A percentile compares a stretch with the other conserved stretches of the same genome.
Conservation (phyloP, 2,797 vertebrate genomes). For the Lacerta bilineata region DNA sequence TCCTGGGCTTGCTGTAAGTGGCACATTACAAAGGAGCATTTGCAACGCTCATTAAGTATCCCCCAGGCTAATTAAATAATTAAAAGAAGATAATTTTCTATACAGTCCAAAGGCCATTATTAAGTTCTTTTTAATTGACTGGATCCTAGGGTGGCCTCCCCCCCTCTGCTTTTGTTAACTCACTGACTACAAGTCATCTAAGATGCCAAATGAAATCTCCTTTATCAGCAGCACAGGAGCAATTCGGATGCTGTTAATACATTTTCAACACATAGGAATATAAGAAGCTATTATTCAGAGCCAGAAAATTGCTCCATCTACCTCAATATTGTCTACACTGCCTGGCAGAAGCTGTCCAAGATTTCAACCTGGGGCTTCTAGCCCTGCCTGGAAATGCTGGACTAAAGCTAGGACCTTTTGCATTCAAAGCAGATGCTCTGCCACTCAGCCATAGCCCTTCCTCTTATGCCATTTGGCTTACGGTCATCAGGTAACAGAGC, state of each 20-base stretch:
- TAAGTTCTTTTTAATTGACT: neutral
- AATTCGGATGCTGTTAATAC: neutral
- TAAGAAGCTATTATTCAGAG: too few relatives aligned
- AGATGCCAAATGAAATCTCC: neutral
- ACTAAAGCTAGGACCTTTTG: too few relatives aligned
- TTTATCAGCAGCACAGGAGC: neutral
- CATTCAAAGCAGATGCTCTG: too few relatives aligned
- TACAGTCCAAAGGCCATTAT: neutral
- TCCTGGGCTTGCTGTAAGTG: conserved; percentile 8
- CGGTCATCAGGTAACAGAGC: neutral
- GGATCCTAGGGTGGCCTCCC: neutral
- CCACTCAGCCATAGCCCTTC: too few relatives aligned
- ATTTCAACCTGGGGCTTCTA: too few relatives aligned
- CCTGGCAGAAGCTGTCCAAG: too few relatives aligned
- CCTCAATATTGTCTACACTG: too few relatives aligned
- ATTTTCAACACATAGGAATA: neutral
- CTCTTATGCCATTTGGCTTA: neutral
- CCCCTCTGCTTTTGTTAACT: neutral
- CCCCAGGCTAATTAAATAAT: conserved; percentile 38
- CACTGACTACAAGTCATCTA: neutral
- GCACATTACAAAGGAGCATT: neutral
- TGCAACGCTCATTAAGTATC: neutral
- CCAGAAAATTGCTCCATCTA: too few relatives aligned
- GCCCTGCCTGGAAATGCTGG: too few relatives aligned
- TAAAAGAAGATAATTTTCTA: conserved; percentile 18